Evolutionary conservation across 2,797 vertebrate species (phyloP).

Genomic region (Moxostoma hubbsi): DNA sequence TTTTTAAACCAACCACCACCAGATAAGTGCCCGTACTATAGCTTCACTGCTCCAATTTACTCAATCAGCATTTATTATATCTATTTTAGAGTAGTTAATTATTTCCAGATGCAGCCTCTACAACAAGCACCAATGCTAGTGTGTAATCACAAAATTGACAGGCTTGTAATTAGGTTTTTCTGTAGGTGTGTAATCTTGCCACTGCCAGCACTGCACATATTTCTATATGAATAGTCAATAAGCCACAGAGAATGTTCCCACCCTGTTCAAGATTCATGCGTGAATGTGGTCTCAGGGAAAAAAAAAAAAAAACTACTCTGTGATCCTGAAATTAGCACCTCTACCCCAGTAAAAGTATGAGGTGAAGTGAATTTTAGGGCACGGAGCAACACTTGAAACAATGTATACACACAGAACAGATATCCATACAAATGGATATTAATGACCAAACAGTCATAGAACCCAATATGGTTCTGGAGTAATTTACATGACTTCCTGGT

Average conservation of each 20-base stretch:
- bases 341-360: not conserved
- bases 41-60: not conserved
- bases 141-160: constrained; percentile 37
- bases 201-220: constrained; percentile 9
- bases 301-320: not conserved
- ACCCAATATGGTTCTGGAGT: not conserved
- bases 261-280: not conserved
- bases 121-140: constrained; percentile 4
- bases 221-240: constrained; percentile 14
- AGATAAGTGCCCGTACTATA: not conserved
- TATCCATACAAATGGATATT: constrained; percentile 22
- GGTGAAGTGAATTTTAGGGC: not conserved
- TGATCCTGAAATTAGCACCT: constrained; percentile 2
- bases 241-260: not conserved
- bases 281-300: constrained; percentile 4
- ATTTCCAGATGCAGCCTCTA: constrained; percentile 7
- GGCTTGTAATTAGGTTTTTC: constrained; percentile 40
- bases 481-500: constrained; percentile 3
- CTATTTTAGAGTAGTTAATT: constrained; percentile 24
- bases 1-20: not conserved
- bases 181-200: constrained; percentile 26
- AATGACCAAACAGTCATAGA: constrained; percentile 20
- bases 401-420: not conserved
- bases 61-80: constrained; percentile 10
- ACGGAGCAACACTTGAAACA: not conserved